Base-by-base conservation (phyloP, 1,140 invertebrate species). In the Nasonia giraulti region DNA sequence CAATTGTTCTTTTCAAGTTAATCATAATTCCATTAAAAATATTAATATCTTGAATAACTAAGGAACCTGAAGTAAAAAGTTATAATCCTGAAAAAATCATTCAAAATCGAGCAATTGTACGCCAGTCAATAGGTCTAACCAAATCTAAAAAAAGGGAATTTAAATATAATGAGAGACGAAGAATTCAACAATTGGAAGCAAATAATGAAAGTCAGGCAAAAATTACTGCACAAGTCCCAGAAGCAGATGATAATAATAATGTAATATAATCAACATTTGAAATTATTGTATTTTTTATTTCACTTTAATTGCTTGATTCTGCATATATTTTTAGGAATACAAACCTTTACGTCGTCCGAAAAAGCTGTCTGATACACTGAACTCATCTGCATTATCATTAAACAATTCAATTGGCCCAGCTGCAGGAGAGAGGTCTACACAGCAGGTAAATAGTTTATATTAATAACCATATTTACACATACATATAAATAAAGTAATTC, bases 21-120 rank as follows among this genome's bases (percentile, higher is more conserved):
- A 23, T 20, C 31, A 50, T 62, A 62, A 40, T 55, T 27, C 31
- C 23, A 14, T 55, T 47, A 0, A 23, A 27, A 62, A 50, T 6
- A 80, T 80, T 69, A 7, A 62, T 62, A 7, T 62, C 6, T 20
- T 62, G 7, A 20, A 17, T 62, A 62, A 62, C 6, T 47, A 47
- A 82, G 84, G 84, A 82, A 17, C 6, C 27, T 3, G 23, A n/a
- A 14, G 84, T 78, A 47, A 31, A 14, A 50, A 78, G 27, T 50
- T 85, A 85, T 44, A 40, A 85, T 71, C 84, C 84, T 4, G 20
- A 47, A 23, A 20, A 77, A 44, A 47, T 55, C 27, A 77, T 78
- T 55, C 23, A 50, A 82, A 20, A 85, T 47, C n/a, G 31, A 2
- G 44, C 73, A 71, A 14, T 85, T 50, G 17, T 78, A 11, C 47